Base-by-base conservation (phyloP, 1,140 invertebrate species). In the Bombus confusus region DNA sequence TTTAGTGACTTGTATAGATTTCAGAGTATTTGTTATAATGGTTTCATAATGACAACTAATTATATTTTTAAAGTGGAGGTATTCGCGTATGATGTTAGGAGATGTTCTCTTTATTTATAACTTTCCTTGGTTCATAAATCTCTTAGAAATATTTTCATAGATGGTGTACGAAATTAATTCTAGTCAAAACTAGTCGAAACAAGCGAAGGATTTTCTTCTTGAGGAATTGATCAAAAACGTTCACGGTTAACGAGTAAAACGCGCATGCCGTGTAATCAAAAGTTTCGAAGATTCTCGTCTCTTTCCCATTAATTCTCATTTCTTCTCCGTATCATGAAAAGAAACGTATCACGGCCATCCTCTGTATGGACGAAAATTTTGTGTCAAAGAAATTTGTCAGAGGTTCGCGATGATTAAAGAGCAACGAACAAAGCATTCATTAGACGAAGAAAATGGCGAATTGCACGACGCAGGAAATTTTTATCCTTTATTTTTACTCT, bases 391-490 rank as follows among this genome's bases (percentile, higher is more conserved):
- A 31, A 52, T 59, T 80, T 80, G 77, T 69, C 77, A 73, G 8
- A 47, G 64, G 62, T n/a, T 79, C 15, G 52, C 39, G 31, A 34
- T 41, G 47, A 83, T 83, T 77, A 66, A 66, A 64, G 34, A 77
- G 41, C 34, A 34, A 76, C 37, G 82, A 79, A 84, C 22, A 28
- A 77, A 34, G 64, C 41, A 37, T 78, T 59, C 43, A 39, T 76
- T 47, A 39, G n/a, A 4, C 39, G 52, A 34, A 69, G 66, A 62
- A 62, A 72, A 52, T 47, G 0, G 18, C 13, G 3, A 15, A 37
- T 37, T 13, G 1, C 10, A 62, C 25, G 12, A 62, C 59, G 10
- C 10, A 39, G 68, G 34, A 13, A 5, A 25, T 25, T 69, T 69
- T 12, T 39, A 22, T 69, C 10, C 22, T 5, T 69, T 25, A 5